These are phyloP conservation scores for Campylomormyrus tamandua DNA, from an alignment of 2,113 vertebrate genomes.

Conservation along the genomic window DNA sequence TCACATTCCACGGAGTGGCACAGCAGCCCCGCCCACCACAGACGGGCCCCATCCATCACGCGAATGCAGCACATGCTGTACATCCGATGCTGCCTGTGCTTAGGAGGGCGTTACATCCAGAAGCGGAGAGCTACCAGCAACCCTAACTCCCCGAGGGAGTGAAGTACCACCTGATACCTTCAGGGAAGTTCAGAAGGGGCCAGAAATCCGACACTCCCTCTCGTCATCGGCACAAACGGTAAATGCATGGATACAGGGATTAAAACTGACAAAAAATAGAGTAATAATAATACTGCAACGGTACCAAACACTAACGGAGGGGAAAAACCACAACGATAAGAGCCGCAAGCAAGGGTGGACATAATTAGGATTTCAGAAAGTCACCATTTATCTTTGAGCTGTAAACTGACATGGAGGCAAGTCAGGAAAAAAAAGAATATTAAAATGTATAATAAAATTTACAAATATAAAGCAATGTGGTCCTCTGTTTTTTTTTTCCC, in stretches of 20 bases:
- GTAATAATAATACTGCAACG: background rate
- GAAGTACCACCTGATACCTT: background rate
- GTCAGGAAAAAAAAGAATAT: background rate
- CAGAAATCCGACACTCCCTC: background rate
- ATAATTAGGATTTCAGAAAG: background rate
- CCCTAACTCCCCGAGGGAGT: background rate
- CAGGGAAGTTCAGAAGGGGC: background rate
- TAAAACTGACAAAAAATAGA: background rate
- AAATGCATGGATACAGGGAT: background rate
- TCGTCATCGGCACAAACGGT: background rate
- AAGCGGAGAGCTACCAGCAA: background rate
- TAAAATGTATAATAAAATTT: background rate
- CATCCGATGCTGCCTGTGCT: background rate
- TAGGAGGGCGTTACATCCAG: background rate
- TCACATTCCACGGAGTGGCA: background rate
- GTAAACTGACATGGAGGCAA: background rate
- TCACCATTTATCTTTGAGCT: background rate
- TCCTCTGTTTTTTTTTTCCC: background rate
- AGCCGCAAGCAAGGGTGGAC: background rate
- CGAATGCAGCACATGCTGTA: background rate
- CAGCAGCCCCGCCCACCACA: background rate
- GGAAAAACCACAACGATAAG: background rate
- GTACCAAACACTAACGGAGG: background rate
- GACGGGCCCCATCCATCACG: background rate
- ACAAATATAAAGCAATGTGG: background rate